phyloP scores from a whole-genome alignment of 2,113 vertebrate genomes.

The Elephantulus edwardii region DNA sequence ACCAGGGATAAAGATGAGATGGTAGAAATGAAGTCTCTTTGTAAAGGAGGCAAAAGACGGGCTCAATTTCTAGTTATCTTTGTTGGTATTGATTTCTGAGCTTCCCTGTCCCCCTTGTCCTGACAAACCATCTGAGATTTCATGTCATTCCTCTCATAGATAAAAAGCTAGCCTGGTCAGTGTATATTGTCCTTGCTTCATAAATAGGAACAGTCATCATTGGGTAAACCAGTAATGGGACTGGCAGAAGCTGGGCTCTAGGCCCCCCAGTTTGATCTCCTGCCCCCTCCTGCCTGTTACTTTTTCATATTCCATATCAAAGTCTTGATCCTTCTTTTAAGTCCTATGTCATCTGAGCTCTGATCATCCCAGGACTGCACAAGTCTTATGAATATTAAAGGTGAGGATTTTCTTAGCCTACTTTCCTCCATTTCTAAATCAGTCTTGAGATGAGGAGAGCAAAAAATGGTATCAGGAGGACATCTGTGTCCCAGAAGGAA shows the following conservation, averaged over 20 bases:
- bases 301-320: constrained; percentile 77
- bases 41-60: background rate
- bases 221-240: background rate
- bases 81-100: background rate
- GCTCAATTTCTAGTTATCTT: background rate
- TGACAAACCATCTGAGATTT: constrained; percentile 35
- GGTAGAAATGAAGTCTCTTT: background rate
- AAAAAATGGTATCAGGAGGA: constrained; percentile 52
- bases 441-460: constrained; percentile 45
- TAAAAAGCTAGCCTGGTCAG: background rate
- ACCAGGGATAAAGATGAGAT: background rate
- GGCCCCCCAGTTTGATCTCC: constrained; percentile 43
- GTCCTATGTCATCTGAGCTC: constrained; percentile 69
- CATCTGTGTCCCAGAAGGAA: background rate
- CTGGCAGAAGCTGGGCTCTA: background rate
- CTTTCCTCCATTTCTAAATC: constrained; percentile 49
- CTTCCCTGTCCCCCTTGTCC: background rate
- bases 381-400: constrained; percentile 75
- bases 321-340: constrained; percentile 70
- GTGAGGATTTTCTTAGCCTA: constrained; percentile 57
- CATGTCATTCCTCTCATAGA: constrained; percentile 36
- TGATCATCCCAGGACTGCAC: constrained; percentile 60
- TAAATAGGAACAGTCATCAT: background rate
- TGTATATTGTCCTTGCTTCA: background rate
- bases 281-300: constrained; percentile 2